Evolutionary conservation across 2,113 vertebrate species (phyloP).

Genomic region (Barbus barbus): DNA sequence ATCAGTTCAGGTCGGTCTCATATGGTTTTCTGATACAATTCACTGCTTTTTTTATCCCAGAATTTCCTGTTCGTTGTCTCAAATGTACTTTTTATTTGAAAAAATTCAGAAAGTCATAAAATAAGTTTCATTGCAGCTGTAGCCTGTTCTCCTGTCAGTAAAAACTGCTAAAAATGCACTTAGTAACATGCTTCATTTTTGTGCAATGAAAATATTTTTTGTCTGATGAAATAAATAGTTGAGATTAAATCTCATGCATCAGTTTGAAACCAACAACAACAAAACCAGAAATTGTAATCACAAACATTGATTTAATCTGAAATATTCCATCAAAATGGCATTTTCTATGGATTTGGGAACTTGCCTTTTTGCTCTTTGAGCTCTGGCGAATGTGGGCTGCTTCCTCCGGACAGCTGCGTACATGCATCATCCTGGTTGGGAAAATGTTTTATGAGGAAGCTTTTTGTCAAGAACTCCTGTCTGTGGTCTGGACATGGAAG

Average conservation of each 20-base stretch:
- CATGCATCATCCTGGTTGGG: not conserved
- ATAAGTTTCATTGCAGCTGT: not conserved
- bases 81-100: not conserved
- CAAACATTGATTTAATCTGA: not conserved
- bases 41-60: not conserved
- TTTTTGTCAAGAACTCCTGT: slow-evolving; percentile 50
- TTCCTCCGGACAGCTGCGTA: not conserved
- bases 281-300: no score
- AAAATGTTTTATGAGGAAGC: slow-evolving; percentile 41
- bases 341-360: not conserved
- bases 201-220: no score
- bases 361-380: no score
- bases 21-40: no score
- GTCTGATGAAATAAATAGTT: no score
- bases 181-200: no score
- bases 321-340: not conserved
- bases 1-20: no score
- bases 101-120: not conserved
- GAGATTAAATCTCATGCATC: not conserved
- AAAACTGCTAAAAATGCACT: not conserved
- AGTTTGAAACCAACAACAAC: no score
- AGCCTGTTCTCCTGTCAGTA: not conserved
- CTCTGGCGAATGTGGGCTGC: not conserved
- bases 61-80: not conserved
- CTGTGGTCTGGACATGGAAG: slow-evolving; percentile 37